phyloP scores from a whole-genome alignment of 2,888 invertebrate species.

The Escarpia spicata region DNA sequence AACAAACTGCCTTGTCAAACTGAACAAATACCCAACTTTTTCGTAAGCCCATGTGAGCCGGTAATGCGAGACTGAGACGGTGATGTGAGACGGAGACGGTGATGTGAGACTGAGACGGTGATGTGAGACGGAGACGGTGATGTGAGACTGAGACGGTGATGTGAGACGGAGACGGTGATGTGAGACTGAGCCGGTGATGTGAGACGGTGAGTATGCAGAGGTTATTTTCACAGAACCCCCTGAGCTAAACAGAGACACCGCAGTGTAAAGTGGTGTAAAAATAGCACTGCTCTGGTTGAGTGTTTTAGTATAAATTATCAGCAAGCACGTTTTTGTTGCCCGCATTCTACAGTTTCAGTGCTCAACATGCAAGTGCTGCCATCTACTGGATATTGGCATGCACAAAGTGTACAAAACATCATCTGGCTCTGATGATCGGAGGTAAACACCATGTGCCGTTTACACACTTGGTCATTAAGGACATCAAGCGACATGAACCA shows the following conservation, averaged over 20 bases:
- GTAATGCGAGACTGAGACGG: not conserved
- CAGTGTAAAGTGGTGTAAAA: not conserved
- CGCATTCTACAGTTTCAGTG: not conserved
- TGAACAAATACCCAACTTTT: not conserved
- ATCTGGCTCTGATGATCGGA: not conserved
- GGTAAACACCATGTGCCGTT: not conserved
- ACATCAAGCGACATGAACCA: not conserved
- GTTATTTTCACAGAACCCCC: not conserved
- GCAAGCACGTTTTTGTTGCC: not conserved
- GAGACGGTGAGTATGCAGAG: not conserved
- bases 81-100: not conserved
- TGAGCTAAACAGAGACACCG: not conserved
- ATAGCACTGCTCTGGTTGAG: not conserved
- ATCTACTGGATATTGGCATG: not conserved
- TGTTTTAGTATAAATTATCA: not conserved
- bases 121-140: not conserved
- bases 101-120: no score
- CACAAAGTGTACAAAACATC: not conserved
- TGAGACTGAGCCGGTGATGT: no score
- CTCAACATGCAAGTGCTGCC: not conserved
- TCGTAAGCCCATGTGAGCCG: not conserved
- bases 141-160: no score
- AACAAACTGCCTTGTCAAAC: not conserved
- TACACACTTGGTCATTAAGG: not conserved
- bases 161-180: not conserved